A percentile compares a stretch with the other conserved stretches of the same genome.
These are phyloP conservation scores for Alligator sinensis DNA, from an alignment of 2,113 vertebrate genomes.

Conservation along the genomic window DNA sequence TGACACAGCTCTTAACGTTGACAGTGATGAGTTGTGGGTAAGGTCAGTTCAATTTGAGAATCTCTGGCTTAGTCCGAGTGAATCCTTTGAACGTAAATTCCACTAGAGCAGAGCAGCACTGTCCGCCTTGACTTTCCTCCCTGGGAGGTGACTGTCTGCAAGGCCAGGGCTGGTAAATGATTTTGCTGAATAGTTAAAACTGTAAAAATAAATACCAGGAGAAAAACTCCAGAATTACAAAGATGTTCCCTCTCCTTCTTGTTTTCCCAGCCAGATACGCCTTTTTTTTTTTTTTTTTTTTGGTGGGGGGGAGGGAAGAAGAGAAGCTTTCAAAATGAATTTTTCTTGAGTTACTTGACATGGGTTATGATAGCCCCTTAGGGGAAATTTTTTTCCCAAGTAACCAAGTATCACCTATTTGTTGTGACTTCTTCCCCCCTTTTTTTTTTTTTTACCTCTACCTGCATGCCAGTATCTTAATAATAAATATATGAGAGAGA, in stretches of 20 bases:
- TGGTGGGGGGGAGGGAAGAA: not conserved
- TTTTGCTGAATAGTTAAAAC: not conserved
- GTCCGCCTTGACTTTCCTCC: not conserved
- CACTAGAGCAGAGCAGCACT: fast-evolving
- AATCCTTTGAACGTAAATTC: fast-evolving
- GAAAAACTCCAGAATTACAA: not conserved
- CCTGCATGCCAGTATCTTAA: not conserved
- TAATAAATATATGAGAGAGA: not conserved
- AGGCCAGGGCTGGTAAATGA: fast-evolving
- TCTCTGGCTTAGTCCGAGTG: fast-evolving
- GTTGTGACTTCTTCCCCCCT: no score
- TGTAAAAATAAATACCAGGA: conserved; percentile 1
- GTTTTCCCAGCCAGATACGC: not conserved
- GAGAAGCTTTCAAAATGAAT: not conserved
- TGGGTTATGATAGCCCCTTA: not conserved
- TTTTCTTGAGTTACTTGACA: not conserved
- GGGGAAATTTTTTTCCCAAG: not conserved
- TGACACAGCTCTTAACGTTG: not conserved
- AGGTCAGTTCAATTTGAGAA: not conserved
- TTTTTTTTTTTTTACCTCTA: not conserved
- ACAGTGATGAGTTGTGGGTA: fast-evolving
- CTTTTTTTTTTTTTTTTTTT: not conserved
- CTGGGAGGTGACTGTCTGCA: fast-evolving
- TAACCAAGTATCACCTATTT: no score
- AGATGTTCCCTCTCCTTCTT: not conserved